These are phyloP conservation scores for Sprattus sprattus DNA, from an alignment of 2,113 vertebrate genomes.

Conservation along the genomic window DNA sequence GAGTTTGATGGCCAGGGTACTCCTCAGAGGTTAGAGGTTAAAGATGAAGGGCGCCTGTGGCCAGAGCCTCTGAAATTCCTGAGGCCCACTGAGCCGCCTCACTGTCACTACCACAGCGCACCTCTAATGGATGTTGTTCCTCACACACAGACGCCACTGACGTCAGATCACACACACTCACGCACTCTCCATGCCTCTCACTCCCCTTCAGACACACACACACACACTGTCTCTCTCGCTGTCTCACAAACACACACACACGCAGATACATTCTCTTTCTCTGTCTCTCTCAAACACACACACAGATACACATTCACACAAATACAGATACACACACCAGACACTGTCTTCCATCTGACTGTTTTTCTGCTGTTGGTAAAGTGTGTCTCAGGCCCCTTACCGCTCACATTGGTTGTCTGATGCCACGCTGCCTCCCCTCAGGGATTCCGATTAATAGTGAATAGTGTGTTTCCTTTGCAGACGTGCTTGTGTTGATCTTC, in stretches of 20 bases:
- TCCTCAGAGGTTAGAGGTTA: background rate
- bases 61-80: slow-evolving; percentile 22
- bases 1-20: background rate
- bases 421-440: background rate
- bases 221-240: background rate
- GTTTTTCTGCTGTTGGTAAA: slow-evolving; percentile 6
- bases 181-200: background rate
- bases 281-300: background rate
- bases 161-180: slow-evolving; percentile 53
- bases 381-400: background rate
- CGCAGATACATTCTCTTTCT: background rate
- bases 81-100: background rate
- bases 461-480: background rate
- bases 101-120: slow-evolving; percentile 40
- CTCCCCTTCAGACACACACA: background rate
- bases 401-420: background rate
- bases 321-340: background rate
- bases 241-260: background rate
- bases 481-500: background rate
- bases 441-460: background rate
- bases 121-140: slow-evolving; percentile 62
- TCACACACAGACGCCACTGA: slow-evolving; percentile 61
- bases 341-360: background rate
- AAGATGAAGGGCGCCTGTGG: slow-evolving; percentile 27
- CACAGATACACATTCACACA: background rate